These are phyloP conservation scores for Platycnemis pennipes DNA, from an alignment of 2,888 invertebrate genomes.

Conservation along the genomic window DNA sequence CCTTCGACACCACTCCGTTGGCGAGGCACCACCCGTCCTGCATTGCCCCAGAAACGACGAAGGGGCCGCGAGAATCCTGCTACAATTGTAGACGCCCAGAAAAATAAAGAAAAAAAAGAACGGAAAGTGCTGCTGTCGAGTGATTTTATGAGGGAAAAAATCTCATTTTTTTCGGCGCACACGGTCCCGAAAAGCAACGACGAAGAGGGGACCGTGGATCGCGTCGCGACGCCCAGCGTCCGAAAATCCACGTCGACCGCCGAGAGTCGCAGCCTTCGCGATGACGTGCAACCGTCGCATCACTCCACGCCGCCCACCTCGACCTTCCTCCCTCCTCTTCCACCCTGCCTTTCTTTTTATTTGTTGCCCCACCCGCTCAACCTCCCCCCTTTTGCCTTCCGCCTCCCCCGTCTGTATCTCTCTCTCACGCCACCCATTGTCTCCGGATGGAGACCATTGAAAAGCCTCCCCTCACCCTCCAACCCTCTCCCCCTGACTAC, in stretches of 20 bases:
- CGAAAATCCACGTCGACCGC: too few species aligned
- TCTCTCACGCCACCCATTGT: background rate
- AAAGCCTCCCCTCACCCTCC: background rate
- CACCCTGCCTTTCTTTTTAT: background rate
- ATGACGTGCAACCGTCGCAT: too few species aligned
- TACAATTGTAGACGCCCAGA: background rate
- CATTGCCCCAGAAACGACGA: background rate
- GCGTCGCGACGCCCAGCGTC: background rate
- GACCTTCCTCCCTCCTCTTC: background rate
- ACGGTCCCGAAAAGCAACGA: background rate
- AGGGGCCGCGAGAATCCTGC: background rate
- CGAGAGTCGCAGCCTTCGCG: too few species aligned
- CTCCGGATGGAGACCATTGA: background rate
- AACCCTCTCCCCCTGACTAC: background rate
- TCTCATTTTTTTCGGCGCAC: background rate
- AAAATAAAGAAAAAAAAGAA: background rate
- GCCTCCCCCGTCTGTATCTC: background rate
- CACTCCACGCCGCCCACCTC: background rate
- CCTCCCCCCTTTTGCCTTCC: background rate
- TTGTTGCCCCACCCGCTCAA: background rate
- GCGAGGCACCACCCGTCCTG: background rate
- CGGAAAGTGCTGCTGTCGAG: too few species aligned
- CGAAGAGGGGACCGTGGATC: background rate
- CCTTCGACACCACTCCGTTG: background rate
- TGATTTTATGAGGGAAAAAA: background rate